Evolutionary conservation across 1,140 invertebrate species (phyloP).

Genomic region (Diabrotica virgifera): DNA sequence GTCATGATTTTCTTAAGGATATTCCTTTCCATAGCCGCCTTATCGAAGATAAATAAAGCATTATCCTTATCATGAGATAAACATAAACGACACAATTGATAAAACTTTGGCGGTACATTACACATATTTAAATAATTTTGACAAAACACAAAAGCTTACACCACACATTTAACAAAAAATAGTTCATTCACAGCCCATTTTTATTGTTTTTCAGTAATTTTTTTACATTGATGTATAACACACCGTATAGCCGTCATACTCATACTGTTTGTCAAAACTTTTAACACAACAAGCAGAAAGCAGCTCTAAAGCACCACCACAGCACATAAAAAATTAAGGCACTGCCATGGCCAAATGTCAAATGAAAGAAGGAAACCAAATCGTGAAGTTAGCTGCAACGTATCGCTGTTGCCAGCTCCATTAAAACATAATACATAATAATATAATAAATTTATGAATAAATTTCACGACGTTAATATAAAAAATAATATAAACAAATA

Average conservation of each 20-base stretch:
- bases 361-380: not conserved
- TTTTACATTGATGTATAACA: conserved; percentile 20
- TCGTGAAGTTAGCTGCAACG: not conserved
- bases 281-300: not conserved
- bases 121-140: conserved; percentile 56
- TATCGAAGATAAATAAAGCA: conserved; percentile 40
- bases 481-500: too few species aligned
- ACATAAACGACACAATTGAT: conserved; percentile 65
- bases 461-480: too few species aligned
- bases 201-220: conserved; percentile 31
- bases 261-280: conserved; percentile 30
- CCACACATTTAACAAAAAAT: conserved; percentile 35
- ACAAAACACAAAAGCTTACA: conserved; percentile 42
- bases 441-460: too few species aligned
- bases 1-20: conserved; percentile 50
- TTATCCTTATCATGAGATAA: conserved; percentile 43
- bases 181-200: conserved; percentile 37
- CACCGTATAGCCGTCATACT: conserved; percentile 28
- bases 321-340: conserved; percentile 42
- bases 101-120: conserved; percentile 65
- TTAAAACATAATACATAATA: too few species aligned
- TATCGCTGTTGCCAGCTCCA: too few species aligned
- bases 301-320: conserved; percentile 22
- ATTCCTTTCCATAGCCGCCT: conserved; percentile 41
- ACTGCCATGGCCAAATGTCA: conserved; percentile 45